phyloP scores from a whole-genome alignment of 2,113 vertebrate species.

The Casuarius casuarius region DNA sequence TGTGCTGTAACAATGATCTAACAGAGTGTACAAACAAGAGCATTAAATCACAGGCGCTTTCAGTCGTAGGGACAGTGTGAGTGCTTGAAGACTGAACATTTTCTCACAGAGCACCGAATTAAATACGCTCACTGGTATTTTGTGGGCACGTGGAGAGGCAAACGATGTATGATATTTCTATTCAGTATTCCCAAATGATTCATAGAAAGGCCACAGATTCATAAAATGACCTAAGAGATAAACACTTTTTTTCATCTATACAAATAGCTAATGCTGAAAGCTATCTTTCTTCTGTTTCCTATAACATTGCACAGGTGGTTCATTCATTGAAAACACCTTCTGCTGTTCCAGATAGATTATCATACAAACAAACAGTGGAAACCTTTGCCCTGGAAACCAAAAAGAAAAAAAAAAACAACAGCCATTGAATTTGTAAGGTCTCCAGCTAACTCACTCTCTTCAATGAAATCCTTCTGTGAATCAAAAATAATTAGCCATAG shows the following conservation, averaged over 20 bases:
- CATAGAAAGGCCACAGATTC: background rate
- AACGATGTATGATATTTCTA: background rate
- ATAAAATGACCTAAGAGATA: slow-evolving; percentile 23
- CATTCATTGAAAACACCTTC: slow-evolving; percentile 68
- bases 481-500: slow-evolving; percentile 37
- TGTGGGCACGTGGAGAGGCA: background rate
- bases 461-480: slow-evolving; percentile 47
- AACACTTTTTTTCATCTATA: background rate
- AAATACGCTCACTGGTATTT: background rate
- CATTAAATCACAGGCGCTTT: background rate
- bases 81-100: background rate
- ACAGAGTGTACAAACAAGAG: background rate
- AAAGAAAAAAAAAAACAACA: background rate
- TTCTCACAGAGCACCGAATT: background rate
- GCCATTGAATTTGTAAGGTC: background rate
- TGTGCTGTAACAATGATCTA: background rate
- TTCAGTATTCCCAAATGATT: background rate
- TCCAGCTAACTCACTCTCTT: slow-evolving; percentile 1
- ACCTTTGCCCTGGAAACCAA: slow-evolving; percentile 57
- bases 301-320: slow-evolving; percentile 63
- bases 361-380: slow-evolving; percentile 70
- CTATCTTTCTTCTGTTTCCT: slow-evolving; percentile 35
- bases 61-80: background rate
- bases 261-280: slow-evolving; percentile 44
- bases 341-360: slow-evolving; percentile 48